phyloP scores from a whole-genome alignment of 1,140 invertebrate species.

The Hirudo medicinalis region DNA sequence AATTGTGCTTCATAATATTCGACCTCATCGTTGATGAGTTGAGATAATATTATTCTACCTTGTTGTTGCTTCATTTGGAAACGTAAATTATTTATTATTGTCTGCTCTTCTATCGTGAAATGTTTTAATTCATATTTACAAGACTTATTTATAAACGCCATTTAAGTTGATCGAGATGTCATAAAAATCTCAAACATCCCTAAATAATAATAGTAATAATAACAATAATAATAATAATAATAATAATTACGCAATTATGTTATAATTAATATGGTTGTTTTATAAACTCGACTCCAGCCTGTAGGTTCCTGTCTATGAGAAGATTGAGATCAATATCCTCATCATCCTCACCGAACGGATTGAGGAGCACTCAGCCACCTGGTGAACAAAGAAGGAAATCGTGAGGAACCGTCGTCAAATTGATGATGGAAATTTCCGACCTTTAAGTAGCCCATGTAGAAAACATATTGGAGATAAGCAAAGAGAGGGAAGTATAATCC shows the following conservation, averaged over 20 bases:
- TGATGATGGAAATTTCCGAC: slow-evolving; percentile 8
- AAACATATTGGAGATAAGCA: slow-evolving; percentile 54
- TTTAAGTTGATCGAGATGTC: too few species aligned
- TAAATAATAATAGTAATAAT: background rate
- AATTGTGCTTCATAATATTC: too few species aligned
- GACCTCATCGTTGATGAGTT: background rate
- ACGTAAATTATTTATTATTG: background rate
- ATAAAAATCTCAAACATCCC: too few species aligned
- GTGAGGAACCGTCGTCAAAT: background rate
- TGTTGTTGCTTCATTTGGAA: background rate
- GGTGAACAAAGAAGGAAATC: background rate
- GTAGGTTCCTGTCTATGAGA: slow-evolving; percentile 40
- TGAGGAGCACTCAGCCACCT: slow-evolving; percentile 43
- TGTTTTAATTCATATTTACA: too few species aligned
- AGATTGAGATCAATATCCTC: slow-evolving; percentile 67
- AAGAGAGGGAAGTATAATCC: slow-evolving; percentile 82
- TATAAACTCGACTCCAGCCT: too few species aligned
- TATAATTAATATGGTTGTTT: background rate
- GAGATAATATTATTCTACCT: background rate
- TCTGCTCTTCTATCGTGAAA: too few species aligned
- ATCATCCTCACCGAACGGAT: slow-evolving; percentile 76
- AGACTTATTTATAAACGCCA: too few species aligned
- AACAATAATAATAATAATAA: slow-evolving; percentile 6
- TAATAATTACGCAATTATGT: background rate
- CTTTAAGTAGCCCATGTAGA: slow-evolving; percentile 25